phyloP scores from a whole-genome alignment of 2,888 invertebrate genomes.

The Pycnomerus fuliginosus region DNA sequence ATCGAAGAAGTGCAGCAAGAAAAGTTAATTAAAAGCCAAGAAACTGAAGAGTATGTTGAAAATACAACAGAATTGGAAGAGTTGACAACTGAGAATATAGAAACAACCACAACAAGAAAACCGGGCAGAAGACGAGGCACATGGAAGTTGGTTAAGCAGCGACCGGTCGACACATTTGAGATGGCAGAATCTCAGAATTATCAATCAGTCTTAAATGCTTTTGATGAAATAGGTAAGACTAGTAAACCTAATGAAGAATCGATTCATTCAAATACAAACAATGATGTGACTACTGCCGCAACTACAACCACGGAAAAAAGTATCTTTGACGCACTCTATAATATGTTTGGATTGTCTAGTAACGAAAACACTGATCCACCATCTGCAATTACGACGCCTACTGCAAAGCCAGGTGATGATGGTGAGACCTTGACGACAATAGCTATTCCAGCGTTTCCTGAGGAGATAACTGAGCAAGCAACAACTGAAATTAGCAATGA shows the following conservation, averaged over 20 bases:
- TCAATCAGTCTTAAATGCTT: slow-evolving; percentile 46
- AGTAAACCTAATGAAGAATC: slow-evolving; percentile 3
- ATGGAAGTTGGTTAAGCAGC: slow-evolving; percentile 72
- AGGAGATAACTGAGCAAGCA: slow-evolving; percentile 39
- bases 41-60: slow-evolving; percentile 7
- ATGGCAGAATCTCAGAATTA: slow-evolving; percentile 79
- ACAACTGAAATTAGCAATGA: slow-evolving; percentile 21
- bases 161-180: slow-evolving; percentile 69
- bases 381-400: slow-evolving; percentile 3
- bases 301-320: slow-evolving; percentile 34
- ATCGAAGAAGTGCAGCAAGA: slow-evolving; percentile 4
- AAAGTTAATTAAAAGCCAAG: slow-evolving; percentile 33
- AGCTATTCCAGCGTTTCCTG: slow-evolving; percentile 37
- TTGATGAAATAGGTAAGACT: slow-evolving; percentile 37
- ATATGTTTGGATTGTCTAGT: slow-evolving; percentile 46
- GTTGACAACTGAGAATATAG: slow-evolving; percentile 26
- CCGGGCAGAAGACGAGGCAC: slow-evolving; percentile 63
- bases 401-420: background rate
- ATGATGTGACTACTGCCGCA: slow-evolving; percentile 18
- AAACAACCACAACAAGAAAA: slow-evolving; percentile 30
- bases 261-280: slow-evolving; percentile 23
- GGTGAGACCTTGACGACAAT: slow-evolving; percentile 29
- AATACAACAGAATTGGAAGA: slow-evolving; percentile 13
- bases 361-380: slow-evolving; percentile 12
- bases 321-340: slow-evolving; percentile 45